phyloP scores from a whole-genome alignment of 2,797 vertebrate species.

The Megaceryle alcyon region DNA sequence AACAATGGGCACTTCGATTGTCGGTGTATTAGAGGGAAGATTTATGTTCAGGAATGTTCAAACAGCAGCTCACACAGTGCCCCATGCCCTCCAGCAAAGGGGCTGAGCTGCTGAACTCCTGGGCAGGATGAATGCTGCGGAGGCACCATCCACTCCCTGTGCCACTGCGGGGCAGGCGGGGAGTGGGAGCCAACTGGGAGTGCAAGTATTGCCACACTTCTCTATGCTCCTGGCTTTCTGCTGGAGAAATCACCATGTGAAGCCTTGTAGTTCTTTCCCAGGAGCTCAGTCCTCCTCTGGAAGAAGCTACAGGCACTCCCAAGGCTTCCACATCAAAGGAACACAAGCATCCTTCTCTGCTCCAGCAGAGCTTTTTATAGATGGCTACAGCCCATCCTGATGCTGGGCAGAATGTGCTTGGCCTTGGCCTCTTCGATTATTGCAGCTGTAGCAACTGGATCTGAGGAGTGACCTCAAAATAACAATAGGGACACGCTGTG shows the following conservation, averaged over 20 bases:
- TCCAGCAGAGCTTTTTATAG: neutral
- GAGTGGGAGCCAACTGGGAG: neutral
- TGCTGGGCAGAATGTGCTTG: fast-evolving
- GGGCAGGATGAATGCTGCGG: fast-evolving
- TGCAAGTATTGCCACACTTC: fast-evolving
- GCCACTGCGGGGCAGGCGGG: fast-evolving
- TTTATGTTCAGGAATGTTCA: neutral
- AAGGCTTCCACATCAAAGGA: neutral
- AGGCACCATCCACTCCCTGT: neutral
- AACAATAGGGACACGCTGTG: neutral
- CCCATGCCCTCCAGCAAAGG: fast-evolving
- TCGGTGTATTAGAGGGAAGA: neutral
- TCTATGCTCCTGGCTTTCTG: neutral
- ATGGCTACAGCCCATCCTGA: fast-evolving
- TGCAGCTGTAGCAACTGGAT: neutral
- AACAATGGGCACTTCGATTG: neutral
- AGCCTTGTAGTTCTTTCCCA: neutral
- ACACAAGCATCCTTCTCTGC: neutral
- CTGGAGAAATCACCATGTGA: neutral
- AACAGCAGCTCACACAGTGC: neutral
- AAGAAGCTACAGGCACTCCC: neutral
- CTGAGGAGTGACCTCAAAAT: neutral
- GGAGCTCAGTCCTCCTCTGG: neutral
- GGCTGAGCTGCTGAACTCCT: neutral
- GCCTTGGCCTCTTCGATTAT: neutral